Evolutionary conservation across 92 coral and sea anemone species (phyloP), one percentile per base, ranked within the genome.

Genomic region (Phenganax stokvisi): DNA sequence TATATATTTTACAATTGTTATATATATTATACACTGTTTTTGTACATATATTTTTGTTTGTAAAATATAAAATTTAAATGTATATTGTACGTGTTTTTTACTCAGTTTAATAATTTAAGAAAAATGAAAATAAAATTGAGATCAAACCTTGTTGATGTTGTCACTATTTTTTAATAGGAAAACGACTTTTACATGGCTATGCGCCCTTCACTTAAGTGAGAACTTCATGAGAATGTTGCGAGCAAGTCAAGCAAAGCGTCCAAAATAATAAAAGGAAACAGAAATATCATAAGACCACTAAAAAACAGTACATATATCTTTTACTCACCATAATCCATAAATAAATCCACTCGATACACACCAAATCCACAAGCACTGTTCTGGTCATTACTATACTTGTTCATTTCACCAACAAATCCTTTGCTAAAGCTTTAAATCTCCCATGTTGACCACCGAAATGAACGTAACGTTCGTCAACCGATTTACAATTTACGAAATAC

Each of bases 331-430:
- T 2, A 30, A 65, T 65, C 11, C 71, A 59, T 13, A 13, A 59
- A 59, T 25, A 25, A 13, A 1, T 13, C 7, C 7, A 1, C 29
- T 7, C 29, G 3, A 65, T 65, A 0, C 71, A 20, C 71, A 65
- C 31, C 71, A 20, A 65, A 65, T 20, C 47, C 3, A 65, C 29
- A 20, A 65, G 47, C 29, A 20, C 71, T 65, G 47, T 65, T 20
- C 71, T 30, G 47, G 7, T 57, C 27, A 2, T 20, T 65, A 2
- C 71, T 65, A 65, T 30, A 65, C 10, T 65, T 65, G 71, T 65
- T 20, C 80, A 76, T 9, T 55, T 76, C 81, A 56, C 52, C 56
- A n/a, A 51, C 69, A 57, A 76, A 76, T 55, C 81, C 54, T 58
- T 55, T 20, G 54, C n/a, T 27, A 65, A 65, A 15, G 81, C 68